These are phyloP conservation scores for Mesoligia furuncula DNA, from an alignment of 2,888 invertebrate species.

Conservation along the genomic window DNA sequence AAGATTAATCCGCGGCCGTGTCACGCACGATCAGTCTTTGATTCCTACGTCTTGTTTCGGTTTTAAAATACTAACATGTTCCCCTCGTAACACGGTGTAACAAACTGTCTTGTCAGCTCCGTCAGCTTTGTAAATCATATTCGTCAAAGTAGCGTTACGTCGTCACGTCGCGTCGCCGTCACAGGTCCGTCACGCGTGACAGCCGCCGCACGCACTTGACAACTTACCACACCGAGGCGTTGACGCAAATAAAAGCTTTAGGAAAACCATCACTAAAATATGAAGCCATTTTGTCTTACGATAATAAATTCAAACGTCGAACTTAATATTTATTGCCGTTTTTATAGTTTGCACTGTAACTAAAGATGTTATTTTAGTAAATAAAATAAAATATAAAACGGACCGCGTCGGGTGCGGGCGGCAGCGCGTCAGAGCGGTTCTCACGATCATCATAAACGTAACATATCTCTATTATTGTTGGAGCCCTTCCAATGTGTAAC, in stretches of 20 bases:
- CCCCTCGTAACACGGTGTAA: conserved; percentile 47
- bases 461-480: conserved; percentile 81
- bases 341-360: conserved; percentile 79
- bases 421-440: conserved; percentile 69
- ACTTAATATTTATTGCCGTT: conserved; percentile 79
- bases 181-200: conserved; percentile 31
- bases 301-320: conserved; percentile 76
- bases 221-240: conserved; percentile 63
- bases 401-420: conserved; percentile 59
- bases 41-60: conserved; percentile 38
- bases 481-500: conserved; percentile 81
- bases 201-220: conserved; percentile 47
- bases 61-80: conserved; percentile 36
- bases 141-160: conserved; percentile 61
- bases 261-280: conserved; percentile 63
- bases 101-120: conserved; percentile 63
- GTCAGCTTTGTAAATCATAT: conserved; percentile 68
- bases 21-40: conserved; percentile 44
- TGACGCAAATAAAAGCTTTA: conserved; percentile 68
- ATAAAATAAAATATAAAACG: conserved; percentile 78
- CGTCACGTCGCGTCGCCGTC: conserved; percentile 11
- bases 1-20: conserved; percentile 54
- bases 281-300: conserved; percentile 75
- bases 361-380: conserved; percentile 85
- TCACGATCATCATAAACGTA: conserved; percentile 76